phyloP scores from a whole-genome alignment of 2,797 vertebrate genomes.

The Clarias laeviceps region DNA sequence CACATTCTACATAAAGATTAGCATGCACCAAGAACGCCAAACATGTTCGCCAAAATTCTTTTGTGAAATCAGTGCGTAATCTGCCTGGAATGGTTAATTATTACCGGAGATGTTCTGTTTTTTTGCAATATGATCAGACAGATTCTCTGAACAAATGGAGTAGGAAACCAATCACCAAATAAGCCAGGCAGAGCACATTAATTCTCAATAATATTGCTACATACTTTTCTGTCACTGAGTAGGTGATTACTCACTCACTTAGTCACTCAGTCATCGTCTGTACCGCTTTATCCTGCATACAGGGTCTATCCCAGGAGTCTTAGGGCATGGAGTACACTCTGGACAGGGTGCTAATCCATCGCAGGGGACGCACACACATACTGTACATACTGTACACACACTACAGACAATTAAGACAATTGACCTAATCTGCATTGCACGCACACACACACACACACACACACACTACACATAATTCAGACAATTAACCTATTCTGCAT shows the following conservation, averaged over 20 bases:
- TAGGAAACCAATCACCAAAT: neutral
- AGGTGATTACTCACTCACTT: neutral
- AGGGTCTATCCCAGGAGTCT: too few species aligned
- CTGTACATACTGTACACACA: too few species aligned
- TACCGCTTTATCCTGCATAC: too few species aligned
- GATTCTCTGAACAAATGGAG: conserved; percentile 4
- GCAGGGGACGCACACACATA: too few species aligned
- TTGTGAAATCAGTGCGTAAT: neutral
- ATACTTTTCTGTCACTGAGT: neutral
- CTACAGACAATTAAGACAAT: too few species aligned
- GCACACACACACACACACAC: too few species aligned
- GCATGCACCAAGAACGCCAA: neutral
- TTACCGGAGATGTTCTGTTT: neutral
- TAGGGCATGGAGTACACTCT: too few species aligned
- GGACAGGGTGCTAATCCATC: too few species aligned
- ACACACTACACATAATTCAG: too few species aligned
- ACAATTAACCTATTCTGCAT: too few species aligned
- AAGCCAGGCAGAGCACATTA: conserved; percentile 6
- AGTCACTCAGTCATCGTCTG: too few species aligned
- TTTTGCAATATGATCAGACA: neutral
- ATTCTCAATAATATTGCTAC: neutral
- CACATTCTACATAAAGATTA: neutral
- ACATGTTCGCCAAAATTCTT: neutral
- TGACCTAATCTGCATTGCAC: too few species aligned
- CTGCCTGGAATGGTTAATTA: neutral